A percentile compares a stretch with the other conserved stretches of the same genome.
Conservation (phyloP, 1,140 invertebrate species). For the Bombus pascuorum region DNA sequence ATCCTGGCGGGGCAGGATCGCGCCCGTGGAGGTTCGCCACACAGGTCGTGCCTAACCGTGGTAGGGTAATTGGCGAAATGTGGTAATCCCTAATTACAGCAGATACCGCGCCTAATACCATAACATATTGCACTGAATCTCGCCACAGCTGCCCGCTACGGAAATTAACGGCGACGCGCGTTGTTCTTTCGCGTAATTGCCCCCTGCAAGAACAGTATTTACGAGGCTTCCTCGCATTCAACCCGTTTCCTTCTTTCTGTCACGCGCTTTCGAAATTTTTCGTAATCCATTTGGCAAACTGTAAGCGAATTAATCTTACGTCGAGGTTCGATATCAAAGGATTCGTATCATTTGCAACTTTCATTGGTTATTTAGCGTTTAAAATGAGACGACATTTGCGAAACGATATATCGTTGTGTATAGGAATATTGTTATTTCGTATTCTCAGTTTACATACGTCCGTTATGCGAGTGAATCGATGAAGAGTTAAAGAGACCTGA, state of each 20-base stretch:
- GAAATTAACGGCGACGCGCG: constrained; percentile 2
- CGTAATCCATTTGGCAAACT: neutral
- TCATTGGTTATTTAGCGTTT: neutral
- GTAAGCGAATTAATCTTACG: no score
- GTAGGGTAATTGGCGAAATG: constrained; percentile 71
- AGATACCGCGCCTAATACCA: constrained; percentile 61
- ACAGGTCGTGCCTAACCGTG: constrained; percentile 71
- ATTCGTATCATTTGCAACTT: neutral
- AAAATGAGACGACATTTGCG: neutral
- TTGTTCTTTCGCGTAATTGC: constrained; percentile 26
- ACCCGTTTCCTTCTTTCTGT: neutral
- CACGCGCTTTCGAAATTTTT: neutral
- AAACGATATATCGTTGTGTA: neutral
- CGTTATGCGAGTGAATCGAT: no score
- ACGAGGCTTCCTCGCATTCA: neutral
- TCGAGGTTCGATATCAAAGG: no score
- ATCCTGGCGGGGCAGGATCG: constrained; percentile 61
- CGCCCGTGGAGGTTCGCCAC: constrained; percentile 65
- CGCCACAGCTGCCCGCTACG: constrained; percentile 6
- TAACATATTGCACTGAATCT: constrained; percentile 53
- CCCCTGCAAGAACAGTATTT: constrained; percentile 4
- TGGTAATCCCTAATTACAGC: constrained; percentile 66
- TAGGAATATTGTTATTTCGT: no score
- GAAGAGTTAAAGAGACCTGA: neutral
- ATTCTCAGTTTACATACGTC: no score